Percentiles rank a stretch among this genome's conserved stretches.
Evolutionary conservation across 2,797 vertebrate species (phyloP).

Genomic region (Bradypus variegatus): DNA sequence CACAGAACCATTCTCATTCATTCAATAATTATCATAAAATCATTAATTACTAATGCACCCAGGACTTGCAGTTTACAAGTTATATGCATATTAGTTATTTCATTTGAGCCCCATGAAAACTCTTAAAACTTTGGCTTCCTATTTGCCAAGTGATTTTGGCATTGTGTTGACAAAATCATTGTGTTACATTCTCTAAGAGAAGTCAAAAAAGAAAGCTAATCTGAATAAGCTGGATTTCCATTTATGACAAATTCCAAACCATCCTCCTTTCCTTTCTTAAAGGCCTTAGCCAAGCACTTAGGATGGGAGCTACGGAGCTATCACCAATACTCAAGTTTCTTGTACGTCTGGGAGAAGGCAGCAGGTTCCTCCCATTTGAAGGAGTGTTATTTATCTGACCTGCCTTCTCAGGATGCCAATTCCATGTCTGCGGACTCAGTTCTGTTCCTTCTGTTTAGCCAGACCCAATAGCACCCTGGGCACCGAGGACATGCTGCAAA

Average conservation of each 20-base stretch:
- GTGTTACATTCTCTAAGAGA: not conserved
- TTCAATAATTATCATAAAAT: not conserved
- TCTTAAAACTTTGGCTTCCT: not conserved
- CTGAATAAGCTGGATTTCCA: not conserved
- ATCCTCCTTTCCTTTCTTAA: not conserved
- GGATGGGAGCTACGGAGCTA: rapidly evolving
- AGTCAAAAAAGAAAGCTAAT: not conserved
- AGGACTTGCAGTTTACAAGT: not conserved
- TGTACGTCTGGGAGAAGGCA: rapidly evolving
- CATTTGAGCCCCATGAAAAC: not conserved
- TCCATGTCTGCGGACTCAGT: not conserved
- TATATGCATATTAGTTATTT: not conserved
- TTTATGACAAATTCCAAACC: not conserved
- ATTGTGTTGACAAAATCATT: not conserved
- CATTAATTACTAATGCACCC: not conserved
- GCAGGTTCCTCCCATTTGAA: not conserved
- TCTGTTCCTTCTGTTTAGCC: not conserved
- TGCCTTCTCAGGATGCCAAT: not conserved
- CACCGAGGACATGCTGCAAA: not conserved
- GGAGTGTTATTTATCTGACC: not conserved
- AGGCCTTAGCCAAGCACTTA: not conserved
- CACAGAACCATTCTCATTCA: not conserved
- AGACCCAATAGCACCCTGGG: not conserved
- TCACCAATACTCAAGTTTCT: not conserved
- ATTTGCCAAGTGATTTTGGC: not conserved